Conservation (phyloP, 1,140 invertebrate genomes). For the Hermatobates lingyangjiaoensis region DNA sequence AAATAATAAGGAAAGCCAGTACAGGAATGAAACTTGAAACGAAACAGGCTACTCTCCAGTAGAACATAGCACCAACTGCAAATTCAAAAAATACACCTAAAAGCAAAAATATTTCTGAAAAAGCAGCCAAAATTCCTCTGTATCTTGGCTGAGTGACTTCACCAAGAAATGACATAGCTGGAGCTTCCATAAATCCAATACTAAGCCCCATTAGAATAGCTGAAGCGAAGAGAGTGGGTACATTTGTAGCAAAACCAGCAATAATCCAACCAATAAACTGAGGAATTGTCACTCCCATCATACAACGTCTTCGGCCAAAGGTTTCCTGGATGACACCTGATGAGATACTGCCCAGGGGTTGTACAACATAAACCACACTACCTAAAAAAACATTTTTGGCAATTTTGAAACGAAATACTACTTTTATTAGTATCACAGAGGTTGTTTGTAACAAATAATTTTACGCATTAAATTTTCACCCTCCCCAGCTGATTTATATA, state of each 20-base stretch:
- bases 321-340: slow-evolving; percentile 16
- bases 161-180: slow-evolving; percentile 31
- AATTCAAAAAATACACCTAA: slow-evolving; percentile 4
- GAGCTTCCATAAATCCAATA: slow-evolving; percentile 31
- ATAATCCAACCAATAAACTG: slow-evolving; percentile 19
- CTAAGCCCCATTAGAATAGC: slow-evolving; percentile 17
- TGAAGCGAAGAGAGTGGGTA: slow-evolving; percentile 14
- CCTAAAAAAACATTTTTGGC: too few relatives aligned
- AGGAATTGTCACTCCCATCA: slow-evolving; percentile 19
- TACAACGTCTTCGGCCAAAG: slow-evolving; percentile 17
- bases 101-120: neutral
- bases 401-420: too few relatives aligned
- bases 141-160: slow-evolving; percentile 25
- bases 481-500: too few relatives aligned
- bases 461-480: too few relatives aligned
- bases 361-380: slow-evolving; percentile 17
- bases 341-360: slow-evolving; percentile 18
- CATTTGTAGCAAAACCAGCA: slow-evolving; percentile 13
- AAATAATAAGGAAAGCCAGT: neutral
- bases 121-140: neutral
- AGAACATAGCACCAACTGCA: neutral
- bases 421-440: too few relatives aligned
- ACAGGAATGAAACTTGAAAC: slow-evolving; percentile 3
- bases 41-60: slow-evolving; percentile 4
- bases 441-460: too few relatives aligned